Base-by-base conservation (phyloP, 2,113 vertebrate genomes). In the Mohoua ochrocephala region DNA sequence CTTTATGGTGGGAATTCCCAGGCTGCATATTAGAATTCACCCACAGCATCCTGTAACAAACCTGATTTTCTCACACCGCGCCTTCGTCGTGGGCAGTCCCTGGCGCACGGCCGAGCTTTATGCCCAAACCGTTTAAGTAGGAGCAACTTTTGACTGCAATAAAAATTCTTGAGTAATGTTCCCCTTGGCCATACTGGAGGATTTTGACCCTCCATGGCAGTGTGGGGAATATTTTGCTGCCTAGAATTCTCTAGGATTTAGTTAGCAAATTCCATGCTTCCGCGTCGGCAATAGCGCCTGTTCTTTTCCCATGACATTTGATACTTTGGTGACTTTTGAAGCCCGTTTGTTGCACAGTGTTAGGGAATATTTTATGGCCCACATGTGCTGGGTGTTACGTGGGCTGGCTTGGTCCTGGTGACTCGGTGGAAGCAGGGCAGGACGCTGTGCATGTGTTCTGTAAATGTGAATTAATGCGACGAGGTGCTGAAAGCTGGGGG, bases 191-290 rank as follows among this genome's bases (percentile, higher is more conserved):
- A 33, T 44, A 2, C 7, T 82, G 65, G 65, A 82, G 59, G 61
- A 65, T 90, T 91, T 69, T 92, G 94, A 86, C 85, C 71, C 63
- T 93, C 23, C 33, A 22, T 54, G 75, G 71, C 86, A 81, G 39
- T 13, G 50, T 81, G 76, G 75, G 76, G 85, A 77, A 20, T 77
- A 53, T 54, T 89, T 80, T 92, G 41, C 50, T 95, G 88, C 86
- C 47, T 84, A 54, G 88, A 86, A 85, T 84, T 88, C 83, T 93
- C 49, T 42, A 42, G 92, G 86, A 91, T 95, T 96, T 94, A 88
- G 47, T 54, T 24, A 45, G 80, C 64, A 80, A 77, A 86, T 96
- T 94, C 85, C 68, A 57, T 33, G 49, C 33, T 82, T 83, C 65
- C 0, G 0, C 57, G 18, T 45, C 3, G 13, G 67, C 78, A 52